Base-by-base conservation (phyloP, 1,140 invertebrate genomes). In the Myzus persicae region DNA sequence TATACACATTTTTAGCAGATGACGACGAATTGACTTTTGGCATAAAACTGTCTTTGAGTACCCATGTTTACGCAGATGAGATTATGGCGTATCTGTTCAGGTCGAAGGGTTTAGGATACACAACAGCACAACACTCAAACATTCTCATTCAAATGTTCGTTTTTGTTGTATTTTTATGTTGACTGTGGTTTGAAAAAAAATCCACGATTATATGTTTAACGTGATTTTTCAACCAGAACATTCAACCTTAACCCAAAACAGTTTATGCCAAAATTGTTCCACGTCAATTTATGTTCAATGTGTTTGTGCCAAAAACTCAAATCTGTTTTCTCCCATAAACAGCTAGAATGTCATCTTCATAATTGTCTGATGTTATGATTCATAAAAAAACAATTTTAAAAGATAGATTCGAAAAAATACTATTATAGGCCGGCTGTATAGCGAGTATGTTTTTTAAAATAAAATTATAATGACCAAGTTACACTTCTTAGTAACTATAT, bases 241-340 rank as follows among this genome's bases (percentile, higher is more conserved):
- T 90, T 90, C 38, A 90, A 90, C 89, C 89, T 90, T 67, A 90
- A 90, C 54, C 54, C 38, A 90, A 67, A 90, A 90, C 38, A 67
- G 18, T 90, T 67, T 90, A 59, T 67, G 89, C 89, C 89, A 90
- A 90, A 67, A 90, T 67, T 26, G 38, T 90, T 90, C 40, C 42
- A 20, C 38, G 38, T 90, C 14, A 90, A 67, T 90, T 90, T 90
- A 40, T 90, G 40, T 22, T 67, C 14, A n/a, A 67, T 67, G 38
- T 90, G 89, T 90, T 67, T 90, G 51, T 90, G 54, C 89, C 89
- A 90, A 90, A 59, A 90, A 44, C 38, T 67, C 48, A 26, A 42
- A 54, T 90, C 42, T 7, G 38, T 90, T 90, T 67, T 87, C 36
- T 90, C 26, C 51, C 40, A n/a, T 90, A 90, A 90, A 67, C 51